Percentiles rank a stretch among this genome's conserved stretches.
Evolutionary conservation across 2,888 invertebrate species (phyloP).

Genomic region (Barypeithes pellucidus): DNA sequence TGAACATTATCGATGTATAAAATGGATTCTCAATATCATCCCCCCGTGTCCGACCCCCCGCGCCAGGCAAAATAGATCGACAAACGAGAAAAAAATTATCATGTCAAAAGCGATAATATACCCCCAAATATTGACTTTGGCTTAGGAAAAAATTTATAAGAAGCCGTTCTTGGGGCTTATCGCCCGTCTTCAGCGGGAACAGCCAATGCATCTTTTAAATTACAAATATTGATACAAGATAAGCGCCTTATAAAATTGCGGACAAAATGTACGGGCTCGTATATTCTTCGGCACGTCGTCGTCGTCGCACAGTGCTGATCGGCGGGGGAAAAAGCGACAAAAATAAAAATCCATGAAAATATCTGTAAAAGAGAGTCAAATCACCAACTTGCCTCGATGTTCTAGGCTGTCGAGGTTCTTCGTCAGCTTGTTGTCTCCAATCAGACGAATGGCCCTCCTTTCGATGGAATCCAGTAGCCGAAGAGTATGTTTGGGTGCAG

Average conservation of each 20-base stretch:
- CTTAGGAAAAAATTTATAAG: conserved; percentile 54
- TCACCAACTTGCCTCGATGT: too few species aligned
- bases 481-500: too few species aligned
- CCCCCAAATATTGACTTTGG: conserved; percentile 59
- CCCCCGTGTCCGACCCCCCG: background rate
- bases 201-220: conserved; percentile 69
- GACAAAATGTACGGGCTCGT: conserved; percentile 65
- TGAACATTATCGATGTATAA: conserved; percentile 1
- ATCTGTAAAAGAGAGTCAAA: too few species aligned
- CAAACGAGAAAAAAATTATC: conserved; percentile 50
- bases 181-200: conserved; percentile 55
- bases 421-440: too few species aligned
- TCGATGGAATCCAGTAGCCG: too few species aligned
- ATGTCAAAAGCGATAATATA: conserved; percentile 54
- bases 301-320: too few species aligned
- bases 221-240: conserved; percentile 72
- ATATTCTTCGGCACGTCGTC: conserved; percentile 62
- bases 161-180: conserved; percentile 47
- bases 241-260: conserved; percentile 71
- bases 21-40: background rate
- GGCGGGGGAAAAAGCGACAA: too few species aligned
- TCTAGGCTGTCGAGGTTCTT: too few species aligned
- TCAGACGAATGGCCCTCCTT: too few species aligned
- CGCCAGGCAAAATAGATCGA: conserved; percentile 18
- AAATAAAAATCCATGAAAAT: too few species aligned